Conservation (phyloP, 2,113 vertebrate genomes). For the Oreochromis aureus region DNA sequence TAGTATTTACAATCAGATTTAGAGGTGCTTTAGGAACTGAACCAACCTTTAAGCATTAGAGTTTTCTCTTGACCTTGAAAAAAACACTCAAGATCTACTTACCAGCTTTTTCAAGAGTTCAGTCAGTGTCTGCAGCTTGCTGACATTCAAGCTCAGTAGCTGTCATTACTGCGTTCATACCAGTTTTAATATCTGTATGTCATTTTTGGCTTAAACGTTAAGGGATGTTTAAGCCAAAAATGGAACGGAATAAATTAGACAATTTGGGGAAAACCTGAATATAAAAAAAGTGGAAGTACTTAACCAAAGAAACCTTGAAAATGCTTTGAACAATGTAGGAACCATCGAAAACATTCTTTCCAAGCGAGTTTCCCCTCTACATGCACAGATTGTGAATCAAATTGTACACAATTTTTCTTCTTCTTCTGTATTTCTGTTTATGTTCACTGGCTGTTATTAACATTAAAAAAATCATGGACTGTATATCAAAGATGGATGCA, state of each 20-base stretch:
- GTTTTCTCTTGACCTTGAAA: not conserved
- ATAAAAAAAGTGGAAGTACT: not conserved
- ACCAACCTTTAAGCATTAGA: not conserved
- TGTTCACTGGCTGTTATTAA: not conserved
- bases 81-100: not conserved
- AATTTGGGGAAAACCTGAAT: not conserved
- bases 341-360: not conserved
- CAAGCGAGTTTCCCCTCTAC: not conserved
- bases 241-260: not conserved
- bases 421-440: not conserved
- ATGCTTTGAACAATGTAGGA: not conserved
- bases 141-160: not conserved
- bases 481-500: not conserved
- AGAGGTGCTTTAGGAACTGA: not conserved
- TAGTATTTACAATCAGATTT: not conserved
- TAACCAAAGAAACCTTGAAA: not conserved
- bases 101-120: not conserved
- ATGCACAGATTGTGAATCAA: not conserved
- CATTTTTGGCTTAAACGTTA: not conserved
- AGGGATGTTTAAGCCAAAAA: not conserved
- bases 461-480: not conserved
- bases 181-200: not conserved
- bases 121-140: not conserved
- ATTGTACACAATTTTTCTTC: not conserved
- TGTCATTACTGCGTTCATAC: not conserved